phyloP scores from a whole-genome alignment of 2,888 invertebrate genomes.

The Neocrepidodera transversa region DNA sequence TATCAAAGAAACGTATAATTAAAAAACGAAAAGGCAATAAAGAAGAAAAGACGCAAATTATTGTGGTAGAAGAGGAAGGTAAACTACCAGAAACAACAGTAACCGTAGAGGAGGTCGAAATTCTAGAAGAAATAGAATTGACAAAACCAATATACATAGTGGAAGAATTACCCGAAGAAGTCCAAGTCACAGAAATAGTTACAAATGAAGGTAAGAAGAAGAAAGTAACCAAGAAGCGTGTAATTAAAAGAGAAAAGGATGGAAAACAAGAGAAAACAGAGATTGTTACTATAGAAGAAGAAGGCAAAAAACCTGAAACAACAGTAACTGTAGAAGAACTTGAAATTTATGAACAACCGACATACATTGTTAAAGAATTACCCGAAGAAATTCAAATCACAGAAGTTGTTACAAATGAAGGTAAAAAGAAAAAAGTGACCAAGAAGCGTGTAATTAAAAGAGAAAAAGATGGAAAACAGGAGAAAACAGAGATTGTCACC shows the following conservation, averaged over 20 bases:
- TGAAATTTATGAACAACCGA: slow-evolving; percentile 45
- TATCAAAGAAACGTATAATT: slow-evolving; percentile 41
- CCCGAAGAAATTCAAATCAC: slow-evolving; percentile 35
- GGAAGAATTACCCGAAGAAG: slow-evolving; percentile 46
- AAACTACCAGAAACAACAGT: background rate
- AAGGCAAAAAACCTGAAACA: slow-evolving; percentile 50
- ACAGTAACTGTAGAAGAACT: slow-evolving; percentile 46
- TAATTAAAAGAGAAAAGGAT: slow-evolving; percentile 50
- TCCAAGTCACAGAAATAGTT: slow-evolving; percentile 46
- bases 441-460: slow-evolving; percentile 57
- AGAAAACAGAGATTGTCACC: slow-evolving; percentile 56
- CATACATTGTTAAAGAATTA: slow-evolving; percentile 39
- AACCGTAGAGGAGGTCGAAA: slow-evolving; percentile 52
- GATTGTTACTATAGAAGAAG: slow-evolving; percentile 46
- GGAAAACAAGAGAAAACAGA: slow-evolving; percentile 48
- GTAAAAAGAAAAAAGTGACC: slow-evolving; percentile 54
- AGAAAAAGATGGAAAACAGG: slow-evolving; percentile 54
- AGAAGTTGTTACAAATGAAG: slow-evolving; percentile 11
- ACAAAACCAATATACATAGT: slow-evolving; percentile 35
- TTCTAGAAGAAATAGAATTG: slow-evolving; percentile 25
- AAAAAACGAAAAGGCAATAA: slow-evolving; percentile 57
- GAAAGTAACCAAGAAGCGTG: slow-evolving; percentile 58
- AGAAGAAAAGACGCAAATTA: slow-evolving; percentile 54
- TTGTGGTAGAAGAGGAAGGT: slow-evolving; percentile 46
- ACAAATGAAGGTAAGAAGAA: slow-evolving; percentile 49